These are phyloP conservation scores for Cherax destructor DNA, from an alignment of 1,140 invertebrate species.

Conservation along the genomic window DNA sequence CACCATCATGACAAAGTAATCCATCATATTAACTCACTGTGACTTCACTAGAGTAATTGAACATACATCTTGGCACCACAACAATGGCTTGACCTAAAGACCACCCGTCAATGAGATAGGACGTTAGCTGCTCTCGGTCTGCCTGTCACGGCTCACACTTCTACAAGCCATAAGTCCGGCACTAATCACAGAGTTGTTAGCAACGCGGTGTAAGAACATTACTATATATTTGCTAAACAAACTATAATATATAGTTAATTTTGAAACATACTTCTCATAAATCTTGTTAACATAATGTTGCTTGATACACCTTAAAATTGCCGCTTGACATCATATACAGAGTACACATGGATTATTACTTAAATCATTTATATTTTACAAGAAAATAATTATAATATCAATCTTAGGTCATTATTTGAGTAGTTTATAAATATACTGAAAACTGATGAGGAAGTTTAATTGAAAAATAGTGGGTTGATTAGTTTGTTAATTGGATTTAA, in stretches of 20 bases:
- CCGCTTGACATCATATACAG: neutral
- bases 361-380: neutral
- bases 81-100: too few relatives aligned
- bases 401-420: neutral
- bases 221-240: neutral
- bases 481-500: too few relatives aligned
- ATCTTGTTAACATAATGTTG: neutral
- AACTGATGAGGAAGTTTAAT: neutral
- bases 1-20: too few relatives aligned
- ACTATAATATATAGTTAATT: neutral
- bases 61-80: too few relatives aligned
- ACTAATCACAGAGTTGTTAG: neutral
- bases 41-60: too few relatives aligned
- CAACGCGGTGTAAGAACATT: neutral
- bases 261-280: neutral
- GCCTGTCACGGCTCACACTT: neutral
- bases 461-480: too few relatives aligned
- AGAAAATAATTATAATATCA: neutral
- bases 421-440: neutral
- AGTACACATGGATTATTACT: neutral
- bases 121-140: too few relatives aligned
- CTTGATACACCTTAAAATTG: neutral
- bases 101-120: too few relatives aligned
- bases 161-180: neutral
- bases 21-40: too few relatives aligned